Evolutionary conservation across 2,113 vertebrate species (phyloP).

Genomic region (Platycercus adscitus): DNA sequence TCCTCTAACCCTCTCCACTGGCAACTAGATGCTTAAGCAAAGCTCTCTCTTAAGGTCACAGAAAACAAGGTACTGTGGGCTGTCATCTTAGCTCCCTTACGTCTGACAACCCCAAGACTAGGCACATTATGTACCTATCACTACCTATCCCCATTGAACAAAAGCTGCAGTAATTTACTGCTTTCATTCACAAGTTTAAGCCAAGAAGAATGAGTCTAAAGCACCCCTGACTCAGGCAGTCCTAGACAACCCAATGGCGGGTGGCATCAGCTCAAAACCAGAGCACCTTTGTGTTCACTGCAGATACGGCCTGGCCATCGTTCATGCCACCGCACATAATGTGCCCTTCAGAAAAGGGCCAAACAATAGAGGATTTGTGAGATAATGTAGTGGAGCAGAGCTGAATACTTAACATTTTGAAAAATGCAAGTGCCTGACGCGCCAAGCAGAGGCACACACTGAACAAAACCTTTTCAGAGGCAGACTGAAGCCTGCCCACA

Average conservation of each 20-base stretch:
- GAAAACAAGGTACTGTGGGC: not conserved
- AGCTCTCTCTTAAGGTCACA: not conserved
- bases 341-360: not conserved
- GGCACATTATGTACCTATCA: not conserved
- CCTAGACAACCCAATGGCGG: not conserved
- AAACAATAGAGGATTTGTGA: constrained; percentile 35
- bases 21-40: not conserved
- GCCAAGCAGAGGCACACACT: not conserved
- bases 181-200: not conserved
- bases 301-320: fast-evolving
- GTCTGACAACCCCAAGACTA: not conserved
- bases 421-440: not conserved
- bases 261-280: not conserved
- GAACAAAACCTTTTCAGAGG: constrained; percentile 47
- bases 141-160: not conserved
- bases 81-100: not conserved
- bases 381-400: constrained; percentile 25
- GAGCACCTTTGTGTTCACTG: not conserved
- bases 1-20: not conserved
- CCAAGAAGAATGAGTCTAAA: not conserved
- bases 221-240: not conserved
- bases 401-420: constrained; percentile 41
- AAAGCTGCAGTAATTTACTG: not conserved
- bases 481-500: constrained; percentile 41
- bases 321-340: not conserved